A percentile compares a stretch with the other conserved stretches of the same genome.
Conservation (phyloP, 2,113 vertebrate species). For the Theropithecus gelada region DNA sequence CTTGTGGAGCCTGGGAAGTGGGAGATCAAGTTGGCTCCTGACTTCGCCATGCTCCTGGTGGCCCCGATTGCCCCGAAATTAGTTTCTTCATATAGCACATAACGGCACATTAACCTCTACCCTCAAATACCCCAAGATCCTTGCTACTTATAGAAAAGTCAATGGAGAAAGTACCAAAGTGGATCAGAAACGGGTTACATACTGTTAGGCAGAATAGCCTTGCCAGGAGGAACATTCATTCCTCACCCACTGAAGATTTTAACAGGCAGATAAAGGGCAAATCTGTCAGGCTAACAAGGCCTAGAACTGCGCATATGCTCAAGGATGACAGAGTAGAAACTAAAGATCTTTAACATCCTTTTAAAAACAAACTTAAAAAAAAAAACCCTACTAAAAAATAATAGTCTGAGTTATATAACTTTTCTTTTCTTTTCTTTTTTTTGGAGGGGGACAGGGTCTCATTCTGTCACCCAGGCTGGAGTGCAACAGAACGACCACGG, state of each 20-base stretch:
- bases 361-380: not conserved
- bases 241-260: not conserved
- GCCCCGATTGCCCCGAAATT: not conserved
- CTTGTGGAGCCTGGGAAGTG: not conserved
- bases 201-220: not conserved
- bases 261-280: not conserved
- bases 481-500: no score
- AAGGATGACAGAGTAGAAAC: not conserved
- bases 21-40: not conserved
- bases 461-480: no score
- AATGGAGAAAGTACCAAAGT: not conserved
- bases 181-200: not conserved
- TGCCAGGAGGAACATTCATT: not conserved
- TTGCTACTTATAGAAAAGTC: slow-evolving; percentile 6
- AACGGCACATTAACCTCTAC: not conserved
- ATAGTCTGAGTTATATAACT: not conserved
- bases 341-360: not conserved
- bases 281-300: not conserved
- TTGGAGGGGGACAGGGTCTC: no score
- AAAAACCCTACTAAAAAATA: not conserved
- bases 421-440: not conserved
- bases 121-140: not conserved
- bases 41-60: not conserved
- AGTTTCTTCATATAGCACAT: not conserved
- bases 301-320: not conserved